These are phyloP conservation scores for Drosophila colorata DNA, from an alignment of 2,888 invertebrate species.

Conservation along the genomic window DNA sequence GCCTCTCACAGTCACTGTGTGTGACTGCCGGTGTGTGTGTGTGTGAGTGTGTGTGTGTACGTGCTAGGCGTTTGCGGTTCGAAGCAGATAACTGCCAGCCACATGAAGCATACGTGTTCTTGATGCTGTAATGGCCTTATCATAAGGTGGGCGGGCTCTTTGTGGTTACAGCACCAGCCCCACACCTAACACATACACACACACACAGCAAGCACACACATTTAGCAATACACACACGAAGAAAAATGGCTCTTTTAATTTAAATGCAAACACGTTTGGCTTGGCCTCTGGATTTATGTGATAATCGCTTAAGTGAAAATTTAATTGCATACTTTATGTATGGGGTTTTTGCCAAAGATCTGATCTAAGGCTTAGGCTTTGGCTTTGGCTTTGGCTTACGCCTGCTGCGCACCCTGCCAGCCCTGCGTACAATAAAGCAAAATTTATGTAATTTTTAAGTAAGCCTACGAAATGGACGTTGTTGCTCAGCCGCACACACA, in stretches of 20 bases:
- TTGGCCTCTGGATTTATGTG: slow-evolving; percentile 83
- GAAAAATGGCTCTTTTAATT: slow-evolving; percentile 84
- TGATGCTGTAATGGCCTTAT: slow-evolving; percentile 73
- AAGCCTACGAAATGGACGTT: slow-evolving; percentile 63
- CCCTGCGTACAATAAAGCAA: slow-evolving; percentile 68
- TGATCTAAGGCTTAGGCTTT: slow-evolving; percentile 46
- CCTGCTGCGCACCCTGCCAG: slow-evolving; percentile 18
- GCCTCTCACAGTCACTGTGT: slow-evolving; percentile 33
- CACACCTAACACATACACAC: background rate
- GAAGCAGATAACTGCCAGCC: slow-evolving; percentile 60
- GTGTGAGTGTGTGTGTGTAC: slow-evolving; percentile 41
- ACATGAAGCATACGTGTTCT: slow-evolving; percentile 68
- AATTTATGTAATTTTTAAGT: slow-evolving; percentile 83
- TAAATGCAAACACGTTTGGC: slow-evolving; percentile 84
- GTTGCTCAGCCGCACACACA: background rate
- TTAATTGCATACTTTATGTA: slow-evolving; percentile 85
- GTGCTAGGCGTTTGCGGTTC: slow-evolving; percentile 77
- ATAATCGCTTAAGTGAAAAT: slow-evolving; percentile 85
- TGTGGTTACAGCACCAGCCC: slow-evolving; percentile 39
- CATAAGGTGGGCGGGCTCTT: slow-evolving; percentile 74
- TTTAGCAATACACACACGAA: slow-evolving; percentile 44
- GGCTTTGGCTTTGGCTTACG: slow-evolving; percentile 37
- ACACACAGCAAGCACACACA: slow-evolving; percentile 13
- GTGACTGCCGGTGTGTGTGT: slow-evolving; percentile 1
- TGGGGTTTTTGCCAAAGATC: slow-evolving; percentile 72